Base-by-base conservation (phyloP, 2,888 invertebrate genomes). In the Adelognathus sp. region DNA sequence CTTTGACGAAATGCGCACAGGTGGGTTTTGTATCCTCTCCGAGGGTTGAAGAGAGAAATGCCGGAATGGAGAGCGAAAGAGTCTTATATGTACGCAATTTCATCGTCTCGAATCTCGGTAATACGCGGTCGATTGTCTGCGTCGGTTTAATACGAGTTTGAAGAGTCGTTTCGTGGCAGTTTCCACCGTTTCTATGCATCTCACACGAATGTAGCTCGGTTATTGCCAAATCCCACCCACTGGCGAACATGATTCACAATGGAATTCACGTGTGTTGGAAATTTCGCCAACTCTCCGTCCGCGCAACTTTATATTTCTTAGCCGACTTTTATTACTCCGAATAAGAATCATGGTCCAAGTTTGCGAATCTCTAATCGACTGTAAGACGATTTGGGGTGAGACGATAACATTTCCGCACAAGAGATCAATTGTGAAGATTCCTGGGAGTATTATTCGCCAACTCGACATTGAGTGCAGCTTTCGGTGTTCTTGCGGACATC, bases 1-100 rank as follows among this genome's bases (percentile, higher is more conserved):
- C 58, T 64, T 46, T 66, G 76, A 71, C 60, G 71, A 71, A 76
- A 66, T 66, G 71, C 27, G 41, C 71, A 60, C 71, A 71, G 71
- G 66, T 76, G 71, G 41, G 16, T 16, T 6, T 46, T 18, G 46
- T 33, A 27, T 60, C 52, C 27, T 14, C 36, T 58, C n/a, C n/a
- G 56, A 31, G 21, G 24, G 7, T 21, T 14, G 2, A 9, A 33
- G 58, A 52, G 18, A n/a, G 24, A 50, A 18, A 50, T 36, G 14
- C 7, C 9, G 16, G 24, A 21, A n/a, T n/a, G 36, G 9, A n/a
- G 11, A 41, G n/a, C n/a, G 60, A 39, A 14, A 61, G n/a, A n/a
- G n/a, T n/a, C n/a, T n/a, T n/a, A n/a, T n/a, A n/a, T n/a, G n/a
- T 27, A 24, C 18, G 44, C 16, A 31, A 44, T 11, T 11, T 9